phyloP scores from a whole-genome alignment of 2,797 vertebrate genomes.

The Acanthiza pusilla region DNA sequence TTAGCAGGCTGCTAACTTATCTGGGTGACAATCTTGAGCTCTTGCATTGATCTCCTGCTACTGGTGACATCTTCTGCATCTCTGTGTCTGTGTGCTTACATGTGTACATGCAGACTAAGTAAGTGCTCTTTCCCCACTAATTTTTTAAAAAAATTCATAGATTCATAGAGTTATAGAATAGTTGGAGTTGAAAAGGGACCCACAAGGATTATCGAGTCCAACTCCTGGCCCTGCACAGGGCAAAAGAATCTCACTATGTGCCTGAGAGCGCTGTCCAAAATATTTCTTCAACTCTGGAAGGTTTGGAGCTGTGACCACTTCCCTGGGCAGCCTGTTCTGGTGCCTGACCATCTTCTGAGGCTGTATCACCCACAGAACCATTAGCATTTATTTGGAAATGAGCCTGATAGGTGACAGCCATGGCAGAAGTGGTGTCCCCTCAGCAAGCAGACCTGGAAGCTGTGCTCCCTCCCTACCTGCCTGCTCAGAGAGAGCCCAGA shows the following conservation, averaged over 20 bases:
- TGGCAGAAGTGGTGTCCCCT: neutral
- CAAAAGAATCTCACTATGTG: neutral
- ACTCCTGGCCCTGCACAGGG: neutral
- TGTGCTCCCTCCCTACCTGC: neutral
- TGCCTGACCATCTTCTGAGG: neutral
- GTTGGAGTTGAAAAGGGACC: neutral
- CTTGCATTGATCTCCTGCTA: neutral
- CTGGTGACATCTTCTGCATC: neutral
- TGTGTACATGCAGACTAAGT: rapidly evolving
- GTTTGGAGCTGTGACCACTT: neutral
- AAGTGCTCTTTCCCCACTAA: neutral
- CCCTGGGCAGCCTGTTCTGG: neutral
- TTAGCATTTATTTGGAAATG: neutral
- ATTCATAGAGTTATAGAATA: neutral
- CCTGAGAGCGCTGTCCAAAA: neutral
- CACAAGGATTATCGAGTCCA: rapidly evolving
- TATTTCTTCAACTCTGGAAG: neutral
- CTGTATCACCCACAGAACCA: neutral
- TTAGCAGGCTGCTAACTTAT: constrained; percentile 41
- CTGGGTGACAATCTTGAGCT: constrained; percentile 38
- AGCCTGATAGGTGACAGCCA: neutral
- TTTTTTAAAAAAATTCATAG: neutral
- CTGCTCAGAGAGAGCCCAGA: neutral
- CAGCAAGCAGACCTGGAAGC: neutral
- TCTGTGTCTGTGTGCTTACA: rapidly evolving